phyloP scores from a whole-genome alignment of 2,113 vertebrate species.

The Poeciliopsis occidentalis region DNA sequence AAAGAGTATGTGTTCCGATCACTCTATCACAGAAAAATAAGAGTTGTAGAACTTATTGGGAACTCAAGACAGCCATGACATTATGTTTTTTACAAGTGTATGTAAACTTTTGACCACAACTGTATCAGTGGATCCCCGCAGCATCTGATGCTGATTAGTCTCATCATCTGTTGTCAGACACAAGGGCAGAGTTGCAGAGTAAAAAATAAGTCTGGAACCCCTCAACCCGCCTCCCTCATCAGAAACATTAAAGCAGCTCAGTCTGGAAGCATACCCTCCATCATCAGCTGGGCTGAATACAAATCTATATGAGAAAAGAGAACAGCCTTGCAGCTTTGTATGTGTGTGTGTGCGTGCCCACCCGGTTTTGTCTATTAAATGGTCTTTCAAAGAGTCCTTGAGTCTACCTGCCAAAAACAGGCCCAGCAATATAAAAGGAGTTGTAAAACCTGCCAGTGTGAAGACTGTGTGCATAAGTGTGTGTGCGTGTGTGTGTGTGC shows the following conservation, averaged over 20 bases:
- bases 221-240: constrained; percentile 18
- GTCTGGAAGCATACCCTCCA: constrained; percentile 48
- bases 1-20: no score
- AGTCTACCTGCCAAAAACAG: constrained; percentile 75
- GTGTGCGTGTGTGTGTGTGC: constrained; percentile 23
- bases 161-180: neutral
- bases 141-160: neutral
- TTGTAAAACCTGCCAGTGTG: constrained; percentile 75
- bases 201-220: constrained; percentile 49
- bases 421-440: constrained; percentile 72
- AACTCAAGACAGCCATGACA: no score
- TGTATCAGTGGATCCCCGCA: neutral
- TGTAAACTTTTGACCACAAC: no score
- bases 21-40: no score
- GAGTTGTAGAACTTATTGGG: no score
- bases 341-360: constrained; percentile 13
- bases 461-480: constrained; percentile 30
- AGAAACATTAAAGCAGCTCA: constrained; percentile 53
- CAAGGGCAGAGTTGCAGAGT: constrained; percentile 32
- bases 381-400: constrained; percentile 80
- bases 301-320: constrained; percentile 51
- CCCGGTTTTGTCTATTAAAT: constrained; percentile 63
- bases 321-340: neutral
- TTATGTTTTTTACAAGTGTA: no score
- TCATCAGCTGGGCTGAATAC: constrained; percentile 67